Conservation (phyloP, 2,797 vertebrate genomes). For the Trachops cirrhosus region DNA sequence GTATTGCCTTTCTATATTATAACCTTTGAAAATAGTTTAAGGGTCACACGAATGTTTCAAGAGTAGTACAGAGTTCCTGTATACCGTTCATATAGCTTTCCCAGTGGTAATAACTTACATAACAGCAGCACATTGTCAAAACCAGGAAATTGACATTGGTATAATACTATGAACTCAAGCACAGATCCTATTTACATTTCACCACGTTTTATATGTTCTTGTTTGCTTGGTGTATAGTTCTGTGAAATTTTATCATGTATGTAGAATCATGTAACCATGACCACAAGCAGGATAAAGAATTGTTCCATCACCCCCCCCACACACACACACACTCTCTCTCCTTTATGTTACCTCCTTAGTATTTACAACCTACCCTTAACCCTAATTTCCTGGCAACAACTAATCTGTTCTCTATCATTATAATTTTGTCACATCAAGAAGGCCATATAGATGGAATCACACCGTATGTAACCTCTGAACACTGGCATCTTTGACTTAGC, state of each 20-base stretch:
- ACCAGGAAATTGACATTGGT: neutral
- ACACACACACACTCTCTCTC: neutral
- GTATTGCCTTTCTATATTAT: neutral
- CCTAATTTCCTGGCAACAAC: neutral
- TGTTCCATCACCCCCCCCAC: neutral
- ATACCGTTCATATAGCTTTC: neutral
- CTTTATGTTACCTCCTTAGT: neutral
- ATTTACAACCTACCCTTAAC: neutral
- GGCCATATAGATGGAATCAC: neutral
- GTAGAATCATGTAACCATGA: neutral
- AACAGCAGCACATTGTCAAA: neutral
- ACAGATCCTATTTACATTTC: conserved; percentile 13
- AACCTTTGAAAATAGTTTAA: conserved; percentile 18
- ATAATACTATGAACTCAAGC: neutral
- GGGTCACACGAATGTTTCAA: neutral
- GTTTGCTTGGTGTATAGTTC: neutral
- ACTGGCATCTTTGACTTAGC: neutral
- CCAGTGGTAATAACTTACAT: neutral
- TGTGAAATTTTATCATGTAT: neutral
- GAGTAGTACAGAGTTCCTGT: neutral
- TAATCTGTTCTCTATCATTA: neutral
- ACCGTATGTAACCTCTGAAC: neutral
- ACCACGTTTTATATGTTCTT: neutral
- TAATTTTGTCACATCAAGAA: neutral
- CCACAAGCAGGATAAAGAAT: neutral